Evolutionary conservation across 2,113 vertebrate genomes (phyloP), one percentile per base, ranked within the genome.

Genomic region (Haplochromis burtoni): DNA sequence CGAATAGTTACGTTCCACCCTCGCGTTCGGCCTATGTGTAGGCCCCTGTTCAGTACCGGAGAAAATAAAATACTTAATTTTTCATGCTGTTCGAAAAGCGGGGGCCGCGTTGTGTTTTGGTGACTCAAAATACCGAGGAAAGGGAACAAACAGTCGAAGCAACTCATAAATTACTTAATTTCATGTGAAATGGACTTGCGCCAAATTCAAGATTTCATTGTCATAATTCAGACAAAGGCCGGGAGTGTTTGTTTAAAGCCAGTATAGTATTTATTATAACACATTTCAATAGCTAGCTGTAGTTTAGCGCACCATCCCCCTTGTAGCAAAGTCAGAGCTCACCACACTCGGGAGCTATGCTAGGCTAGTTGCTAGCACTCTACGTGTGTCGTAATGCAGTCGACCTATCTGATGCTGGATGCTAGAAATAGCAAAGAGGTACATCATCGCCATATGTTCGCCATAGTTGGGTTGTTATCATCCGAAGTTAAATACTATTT

Each of bases 51-150:
- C 0, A 24, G 2, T 4, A 45, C 4, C 26, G 6, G 9, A 71
- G 29, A 26, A 2, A 4, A 45, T 45, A 33, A 81, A 90, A 91
- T 54, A 47, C 9, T 47, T 8, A 3, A 11, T 51, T 76, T 45
- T 24, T 11, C n/a, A 40, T n/a, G 49, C 12, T 33, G 17, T 63
- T 83, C 24, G 49, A 76, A 38, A 71, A 40, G 80, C 31, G 63
- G 78, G 49, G 91, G 87, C 91, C 90, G 91, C 87, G 87, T 88
- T 88, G 82, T 90, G 88, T 95, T 95, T 92, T 93, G 91, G 33
- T 68, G 1, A 68, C 19, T 68, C 61, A 21, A 68, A 68, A 68
- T 38, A 68, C 33, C 33, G 61, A 68, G 61, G 33, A 68, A 21
- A 68, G 33, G 19, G 33, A 68, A 68, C 19, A 63, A 21, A 57